Percentiles rank a stretch among this genome's conserved stretches.
These are phyloP conservation scores for Agapostemon virescens DNA, from an alignment of 2,888 invertebrate species.

Conservation along the genomic window DNA sequence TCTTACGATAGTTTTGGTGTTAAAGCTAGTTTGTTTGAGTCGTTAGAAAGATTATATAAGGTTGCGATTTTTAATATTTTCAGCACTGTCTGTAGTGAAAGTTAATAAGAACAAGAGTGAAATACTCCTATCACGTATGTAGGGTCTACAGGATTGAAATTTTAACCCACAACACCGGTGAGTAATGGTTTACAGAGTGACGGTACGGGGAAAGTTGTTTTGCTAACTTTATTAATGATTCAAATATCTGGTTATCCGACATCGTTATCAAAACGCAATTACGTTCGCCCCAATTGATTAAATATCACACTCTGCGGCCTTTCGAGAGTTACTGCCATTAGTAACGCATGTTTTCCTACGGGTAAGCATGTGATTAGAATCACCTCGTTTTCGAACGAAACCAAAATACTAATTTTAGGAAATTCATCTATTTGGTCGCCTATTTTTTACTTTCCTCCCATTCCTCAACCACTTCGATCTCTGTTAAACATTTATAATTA, in stretches of 20 bases:
- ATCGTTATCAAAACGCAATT: not conserved
- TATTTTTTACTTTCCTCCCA: too few species aligned
- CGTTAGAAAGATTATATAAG: too few species aligned
- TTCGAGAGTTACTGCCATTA: not conserved
- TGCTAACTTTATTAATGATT: not conserved
- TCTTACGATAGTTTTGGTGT: too few species aligned
- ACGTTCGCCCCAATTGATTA: not conserved
- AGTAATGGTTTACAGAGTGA: not conserved
- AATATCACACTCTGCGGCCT: not conserved
- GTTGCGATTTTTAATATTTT: too few species aligned
- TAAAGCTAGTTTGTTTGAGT: too few species aligned
- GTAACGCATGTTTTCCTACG: not conserved
- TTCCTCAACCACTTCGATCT: too few species aligned
- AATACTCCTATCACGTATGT: slow-evolving; percentile 26
- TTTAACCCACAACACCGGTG: slow-evolving; percentile 1
- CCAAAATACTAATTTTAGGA: too few species aligned
- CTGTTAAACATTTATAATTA: too few species aligned
- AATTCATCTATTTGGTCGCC: too few species aligned
- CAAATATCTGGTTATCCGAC: not conserved
- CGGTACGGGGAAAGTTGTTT: not conserved
- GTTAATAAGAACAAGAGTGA: not conserved
- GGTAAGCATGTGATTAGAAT: not conserved
- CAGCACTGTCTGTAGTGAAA: too few species aligned
- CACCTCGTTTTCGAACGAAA: not conserved
- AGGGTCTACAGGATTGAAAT: slow-evolving; percentile 65